Evolutionary conservation across 2,888 invertebrate genomes (phyloP), one percentile per base, ranked within the genome.

Genomic region (Ferdinandea cuprea): DNA sequence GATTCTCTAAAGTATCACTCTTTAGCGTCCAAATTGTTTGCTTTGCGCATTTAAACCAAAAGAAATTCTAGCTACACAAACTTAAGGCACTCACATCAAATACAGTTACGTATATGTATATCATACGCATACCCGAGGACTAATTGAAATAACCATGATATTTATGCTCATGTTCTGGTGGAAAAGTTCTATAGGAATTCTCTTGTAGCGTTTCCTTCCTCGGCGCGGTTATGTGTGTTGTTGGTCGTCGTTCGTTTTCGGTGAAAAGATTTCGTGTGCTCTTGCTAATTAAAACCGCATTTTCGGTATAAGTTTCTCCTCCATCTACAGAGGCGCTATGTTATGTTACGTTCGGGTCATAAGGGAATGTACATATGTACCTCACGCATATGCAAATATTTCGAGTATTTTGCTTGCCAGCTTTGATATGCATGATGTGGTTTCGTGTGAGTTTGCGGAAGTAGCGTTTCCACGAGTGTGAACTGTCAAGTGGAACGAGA

Each of bases 261-360:
- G 21, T 32, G 32, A 21, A 35, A 52, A 50, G 28, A 52, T 61
- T 54, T 79, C 52, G 15, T 54, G 37, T 79, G 59, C 66, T 79
- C 52, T 59, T 73, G 72, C 72, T 79, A 79, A 79, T 79, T 79
- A 79, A 78, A 78, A 78, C 72, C 78, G 52, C 72, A 72, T 52
- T 66, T 65, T 72, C 44, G 58, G 44, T 58, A 78, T 78, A 72
- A 59, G 72, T 78, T 78, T 78, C 52, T 2, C 44, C n/a, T n/a
- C n/a, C n/a, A n/a, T n/a, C n/a, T n/a, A n/a, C n/a, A n/a, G 17
- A 5, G 40, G 32, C 59, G 15, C 17, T 13, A 35, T 6, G 37
- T 17, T 37, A 28, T 25, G 35, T 46, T 44, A 7, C n/a, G n/a
- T n/a, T 17, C 15, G 46, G 35, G 9, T 0, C 15, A 4, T 8